Evolutionary conservation across 2,888 invertebrate species (phyloP).

Genomic region (Limenitis camilla): DNA sequence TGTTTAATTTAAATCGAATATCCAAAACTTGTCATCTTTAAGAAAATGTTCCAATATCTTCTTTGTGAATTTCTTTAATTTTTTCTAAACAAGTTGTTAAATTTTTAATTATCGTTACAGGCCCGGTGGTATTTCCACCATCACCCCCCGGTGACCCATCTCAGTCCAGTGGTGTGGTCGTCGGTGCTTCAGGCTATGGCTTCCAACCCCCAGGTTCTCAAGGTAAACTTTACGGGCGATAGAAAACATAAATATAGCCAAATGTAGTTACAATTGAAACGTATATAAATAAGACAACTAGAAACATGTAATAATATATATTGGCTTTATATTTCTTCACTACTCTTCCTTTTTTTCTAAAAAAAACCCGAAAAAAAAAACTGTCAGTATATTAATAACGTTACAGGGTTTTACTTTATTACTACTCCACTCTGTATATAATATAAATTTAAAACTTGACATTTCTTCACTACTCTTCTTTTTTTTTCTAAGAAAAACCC

Average conservation of each 20-base stretch:
- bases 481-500: too few relatives aligned
- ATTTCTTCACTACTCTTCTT: too few relatives aligned
- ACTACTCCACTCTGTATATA: too few relatives aligned
- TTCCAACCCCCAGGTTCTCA: constrained; percentile 84
- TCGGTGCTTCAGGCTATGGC: constrained; percentile 89
- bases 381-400: too few relatives aligned
- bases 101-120: constrained; percentile 53
- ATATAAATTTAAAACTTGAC: too few relatives aligned
- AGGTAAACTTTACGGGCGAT: constrained; percentile 74
- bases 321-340: not conserved
- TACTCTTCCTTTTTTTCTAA: not conserved
- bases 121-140: constrained; percentile 87
- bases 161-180: constrained; percentile 86
- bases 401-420: too few relatives aligned
- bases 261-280: constrained; percentile 56
- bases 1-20: too few relatives aligned
- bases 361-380: too few relatives aligned
- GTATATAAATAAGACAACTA: constrained; percentile 18
- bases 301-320: not conserved
- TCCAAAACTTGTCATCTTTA: too few relatives aligned
- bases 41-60: too few relatives aligned
- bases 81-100: not conserved
- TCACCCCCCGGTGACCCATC: constrained; percentile 79
- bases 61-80: too few relatives aligned
- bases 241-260: constrained; percentile 43